Evolutionary conservation across 2,797 vertebrate species (phyloP).

Genomic region (Gadopsis marmoratus): DNA sequence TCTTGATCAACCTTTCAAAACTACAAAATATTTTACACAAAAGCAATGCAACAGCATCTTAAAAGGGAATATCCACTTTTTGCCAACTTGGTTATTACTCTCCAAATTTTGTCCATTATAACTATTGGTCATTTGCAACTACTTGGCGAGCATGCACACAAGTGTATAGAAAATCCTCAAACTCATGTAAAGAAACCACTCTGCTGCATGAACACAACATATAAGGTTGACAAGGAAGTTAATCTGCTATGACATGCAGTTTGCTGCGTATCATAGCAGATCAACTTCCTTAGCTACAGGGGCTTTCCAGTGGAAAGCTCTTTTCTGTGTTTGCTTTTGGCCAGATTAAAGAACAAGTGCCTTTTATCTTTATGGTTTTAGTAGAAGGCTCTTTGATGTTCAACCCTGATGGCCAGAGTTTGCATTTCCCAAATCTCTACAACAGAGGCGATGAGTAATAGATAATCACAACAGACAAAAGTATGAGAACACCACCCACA

Average conservation of each 20-base stretch:
- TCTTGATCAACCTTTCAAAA: neutral
- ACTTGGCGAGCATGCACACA: neutral
- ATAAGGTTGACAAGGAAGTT: conserved; percentile 23
- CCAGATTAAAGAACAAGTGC: conserved; percentile 4
- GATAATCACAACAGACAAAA: neutral
- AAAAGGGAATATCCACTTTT: neutral
- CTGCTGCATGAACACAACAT: neutral
- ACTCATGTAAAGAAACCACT: neutral
- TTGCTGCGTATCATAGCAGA: neutral
- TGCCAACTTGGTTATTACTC: neutral
- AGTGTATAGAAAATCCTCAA: neutral
- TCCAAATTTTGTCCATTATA: neutral
- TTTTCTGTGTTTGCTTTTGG: conserved; percentile 13
- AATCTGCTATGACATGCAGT: neutral
- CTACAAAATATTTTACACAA: neutral
- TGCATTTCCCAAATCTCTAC: neutral
- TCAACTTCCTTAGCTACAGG: conserved; percentile 40
- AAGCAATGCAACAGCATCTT: neutral
- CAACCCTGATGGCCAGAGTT: neutral
- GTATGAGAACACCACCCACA: neutral
- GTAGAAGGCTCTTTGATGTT: neutral
- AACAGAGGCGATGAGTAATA: neutral
- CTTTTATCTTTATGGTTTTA: neutral
- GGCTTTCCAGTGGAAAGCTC: conserved; percentile 43
- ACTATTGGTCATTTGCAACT: neutral